Percentiles rank a stretch among this genome's conserved stretches.
These are phyloP conservation scores for Drosophila rellima DNA, from an alignment of 2,888 invertebrate species.

Conservation along the genomic window DNA sequence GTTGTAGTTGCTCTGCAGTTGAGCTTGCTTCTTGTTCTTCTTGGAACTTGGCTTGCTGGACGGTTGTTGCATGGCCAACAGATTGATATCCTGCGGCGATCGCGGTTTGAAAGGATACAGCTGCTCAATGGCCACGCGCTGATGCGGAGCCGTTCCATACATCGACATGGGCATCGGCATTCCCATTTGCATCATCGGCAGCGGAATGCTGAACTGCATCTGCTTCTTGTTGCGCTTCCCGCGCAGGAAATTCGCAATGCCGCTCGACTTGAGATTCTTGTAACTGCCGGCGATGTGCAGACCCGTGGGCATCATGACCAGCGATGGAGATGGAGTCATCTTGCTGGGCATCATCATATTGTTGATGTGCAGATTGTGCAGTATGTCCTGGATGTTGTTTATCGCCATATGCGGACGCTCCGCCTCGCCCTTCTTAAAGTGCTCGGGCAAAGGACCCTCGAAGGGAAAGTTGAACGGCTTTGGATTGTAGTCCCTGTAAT, in stretches of 20 bases:
- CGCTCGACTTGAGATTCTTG: conserved; percentile 84
- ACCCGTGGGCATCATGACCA: conserved; percentile 82
- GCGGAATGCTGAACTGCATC: conserved; percentile 76
- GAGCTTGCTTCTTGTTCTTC: conserved; percentile 68
- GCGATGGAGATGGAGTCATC: conserved; percentile 47
- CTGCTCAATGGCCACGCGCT: conserved; percentile 87
- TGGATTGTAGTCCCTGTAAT: conserved; percentile 77
- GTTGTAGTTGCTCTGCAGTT: conserved; percentile 64
- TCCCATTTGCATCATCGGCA: conserved; percentile 67
- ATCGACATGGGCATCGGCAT: conserved; percentile 57
- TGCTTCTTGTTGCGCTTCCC: conserved; percentile 83
- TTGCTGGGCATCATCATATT: conserved; percentile 49
- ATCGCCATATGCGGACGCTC: conserved; percentile 56
- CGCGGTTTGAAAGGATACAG: conserved; percentile 90
- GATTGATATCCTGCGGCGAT: conserved; percentile 91
- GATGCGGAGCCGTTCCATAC: conserved; percentile 64
- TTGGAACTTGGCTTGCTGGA: conserved; percentile 60
- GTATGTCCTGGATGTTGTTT: conserved; percentile 85
- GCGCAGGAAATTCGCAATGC: conserved; percentile 83
- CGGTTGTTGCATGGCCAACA: conserved; percentile 88
- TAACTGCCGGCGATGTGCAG: conserved; percentile 84
- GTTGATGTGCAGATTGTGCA: conserved; percentile 77
- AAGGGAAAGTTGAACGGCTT: conserved; percentile 85
- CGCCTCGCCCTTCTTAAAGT: conserved; percentile 79
- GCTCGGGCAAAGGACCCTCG: conserved; percentile 83